phyloP scores from a whole-genome alignment of 2,888 invertebrate genomes.

The Heliconius ismenius region DNA sequence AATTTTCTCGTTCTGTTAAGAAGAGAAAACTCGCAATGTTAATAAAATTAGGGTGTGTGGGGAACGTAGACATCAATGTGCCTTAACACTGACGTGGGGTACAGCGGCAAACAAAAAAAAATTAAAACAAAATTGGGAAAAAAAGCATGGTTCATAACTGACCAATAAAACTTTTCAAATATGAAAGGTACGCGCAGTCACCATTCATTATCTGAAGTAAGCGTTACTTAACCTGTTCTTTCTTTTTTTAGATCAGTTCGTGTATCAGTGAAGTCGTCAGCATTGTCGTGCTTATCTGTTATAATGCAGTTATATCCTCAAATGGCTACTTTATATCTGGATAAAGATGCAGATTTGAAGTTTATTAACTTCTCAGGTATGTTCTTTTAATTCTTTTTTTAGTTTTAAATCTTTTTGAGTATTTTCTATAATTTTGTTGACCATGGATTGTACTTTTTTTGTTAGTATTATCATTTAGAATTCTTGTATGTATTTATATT shows the following conservation, averaged over 20 bases:
- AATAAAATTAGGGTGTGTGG: too few relatives aligned
- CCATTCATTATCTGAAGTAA: too few relatives aligned
- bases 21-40: background rate
- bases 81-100: too few relatives aligned
- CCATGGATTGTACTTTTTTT: background rate
- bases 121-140: too few relatives aligned
- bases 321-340: slow-evolving; percentile 85
- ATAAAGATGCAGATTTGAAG: slow-evolving; percentile 79
- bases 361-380: slow-evolving; percentile 71
- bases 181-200: too few relatives aligned
- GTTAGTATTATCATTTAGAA: background rate
- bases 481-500: too few relatives aligned
- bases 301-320: slow-evolving; percentile 88
- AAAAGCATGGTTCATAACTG: too few relatives aligned
- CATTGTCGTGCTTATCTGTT: slow-evolving; percentile 89
- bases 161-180: too few relatives aligned
- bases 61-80: too few relatives aligned
- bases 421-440: background rate
- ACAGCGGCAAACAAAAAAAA: too few relatives aligned
- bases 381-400: background rate
- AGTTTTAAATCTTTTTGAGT: background rate
- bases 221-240: background rate
- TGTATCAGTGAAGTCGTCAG: slow-evolving; percentile 95
- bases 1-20: background rate
- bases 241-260: slow-evolving; percentile 81